phyloP scores from a whole-genome alignment of 2,113 vertebrate genomes.

The Aplodontia rufa region DNA sequence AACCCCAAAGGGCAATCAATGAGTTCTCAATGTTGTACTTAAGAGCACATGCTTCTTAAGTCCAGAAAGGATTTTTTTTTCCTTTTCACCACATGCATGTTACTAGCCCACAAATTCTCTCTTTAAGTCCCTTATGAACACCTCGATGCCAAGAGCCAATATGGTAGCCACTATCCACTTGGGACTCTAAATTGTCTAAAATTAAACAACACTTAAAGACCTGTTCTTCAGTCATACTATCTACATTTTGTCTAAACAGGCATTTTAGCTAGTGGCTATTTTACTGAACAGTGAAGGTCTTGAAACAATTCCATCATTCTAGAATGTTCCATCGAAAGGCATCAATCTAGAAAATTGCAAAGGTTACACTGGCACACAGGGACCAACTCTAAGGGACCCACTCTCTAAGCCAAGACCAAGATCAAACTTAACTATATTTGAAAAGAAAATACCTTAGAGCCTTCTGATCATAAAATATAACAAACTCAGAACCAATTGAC shows the following conservation, averaged over 20 bases:
- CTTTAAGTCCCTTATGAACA: neutral
- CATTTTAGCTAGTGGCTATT: neutral
- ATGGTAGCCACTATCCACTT: neutral
- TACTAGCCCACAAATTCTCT: neutral
- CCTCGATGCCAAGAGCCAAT: neutral
- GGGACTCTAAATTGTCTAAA: conserved; percentile 28
- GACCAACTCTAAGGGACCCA: neutral
- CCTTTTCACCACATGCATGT: neutral
- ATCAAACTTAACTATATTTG: conserved; percentile 38
- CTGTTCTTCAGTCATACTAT: neutral
- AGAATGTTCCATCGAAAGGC: neutral
- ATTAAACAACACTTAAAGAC: conserved; percentile 51
- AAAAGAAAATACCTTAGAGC: neutral
- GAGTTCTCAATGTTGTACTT: neutral
- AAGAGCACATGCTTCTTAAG: conserved; percentile 24
- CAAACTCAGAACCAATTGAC: conserved; percentile 23
- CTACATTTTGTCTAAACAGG: neutral
- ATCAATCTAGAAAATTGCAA: neutral
- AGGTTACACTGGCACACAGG: neutral
- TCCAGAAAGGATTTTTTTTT: conserved; percentile 19
- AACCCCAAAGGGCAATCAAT: conserved; percentile 41
- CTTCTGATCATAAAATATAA: conserved; percentile 46
- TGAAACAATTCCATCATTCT: neutral
- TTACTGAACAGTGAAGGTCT: neutral
- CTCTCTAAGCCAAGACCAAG: conserved; percentile 1